Evolutionary conservation across 1,140 invertebrate species (phyloP), one percentile per base, ranked within the genome.

Genomic region (Lepidurus apus): DNA sequence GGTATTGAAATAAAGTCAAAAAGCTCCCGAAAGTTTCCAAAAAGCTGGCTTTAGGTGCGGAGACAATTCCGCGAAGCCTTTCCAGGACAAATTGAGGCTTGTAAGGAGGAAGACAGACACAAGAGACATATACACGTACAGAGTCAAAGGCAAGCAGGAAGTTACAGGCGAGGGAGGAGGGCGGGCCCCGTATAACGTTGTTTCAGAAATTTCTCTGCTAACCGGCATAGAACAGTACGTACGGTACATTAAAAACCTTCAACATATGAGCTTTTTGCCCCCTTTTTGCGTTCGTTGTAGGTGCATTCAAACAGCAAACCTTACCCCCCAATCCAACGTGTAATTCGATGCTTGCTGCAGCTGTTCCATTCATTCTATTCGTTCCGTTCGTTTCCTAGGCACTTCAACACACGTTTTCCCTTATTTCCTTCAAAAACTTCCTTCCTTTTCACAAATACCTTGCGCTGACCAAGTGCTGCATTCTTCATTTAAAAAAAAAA

Each of bases 251-350:
- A 0, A 11, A 21, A 11, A 65, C 17, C 17, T 34, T 34, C 2
- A 34, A 17, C 53, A 65, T n/a, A 65, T 65, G 53, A 65, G 53
- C 53, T 65, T 65, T 13, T 17, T 3, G 34, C 34, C 34, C 34
- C 34, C 34, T 34, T 17, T 21, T 65, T 65, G 17, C 53, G 21
- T 65, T 65, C 53, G 53, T n/a, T 65, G 10, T 65, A 34, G 34
- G 53, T 65, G 53, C 53, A 65, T 65, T 65, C 9, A 65, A 65
- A 34, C 34, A 34, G 34, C n/a, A n/a, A n/a, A 65, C 53, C 53
- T 65, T 65, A 11, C 21, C 53, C 53, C 53, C n/a, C 53, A 65
- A 65, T 65, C 53, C 53, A 65, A 65, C 53, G 4, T 65, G 53
- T 65, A 65, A 65, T 21, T 65, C 53, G 53, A 65, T 21, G 53